These are phyloP conservation scores for Bungarus multicinctus DNA, from an alignment of 2,113 vertebrate species.

Conservation along the genomic window DNA sequence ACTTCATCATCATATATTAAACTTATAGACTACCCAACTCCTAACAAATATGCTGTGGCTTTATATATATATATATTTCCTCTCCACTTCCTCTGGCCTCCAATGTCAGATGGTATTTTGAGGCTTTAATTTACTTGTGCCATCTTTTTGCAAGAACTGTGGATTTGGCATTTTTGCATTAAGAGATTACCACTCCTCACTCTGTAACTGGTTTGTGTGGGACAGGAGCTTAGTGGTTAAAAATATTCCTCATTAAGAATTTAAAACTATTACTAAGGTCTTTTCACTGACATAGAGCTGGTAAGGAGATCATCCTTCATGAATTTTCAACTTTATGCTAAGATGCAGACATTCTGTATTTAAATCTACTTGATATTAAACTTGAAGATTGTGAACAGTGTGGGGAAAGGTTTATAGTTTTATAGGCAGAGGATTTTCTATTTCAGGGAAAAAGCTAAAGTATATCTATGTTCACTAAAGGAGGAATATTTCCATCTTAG, in stretches of 20 bases:
- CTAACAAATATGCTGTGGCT: conserved; percentile 1
- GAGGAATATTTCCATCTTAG: neutral
- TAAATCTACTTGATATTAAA: conserved; percentile 10
- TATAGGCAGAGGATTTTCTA: neutral
- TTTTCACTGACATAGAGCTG: neutral
- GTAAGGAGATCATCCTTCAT: conserved; percentile 1
- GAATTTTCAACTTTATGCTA: conserved; percentile 19
- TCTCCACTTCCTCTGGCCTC: conserved; percentile 24
- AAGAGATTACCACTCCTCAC: conserved; percentile 3
- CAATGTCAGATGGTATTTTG: neutral
- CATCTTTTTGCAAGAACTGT: conserved; percentile 26
- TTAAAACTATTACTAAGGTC: neutral
- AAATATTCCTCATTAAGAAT: conserved; percentile 39
- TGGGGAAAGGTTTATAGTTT: conserved; percentile 3
- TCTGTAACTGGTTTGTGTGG: neutral
- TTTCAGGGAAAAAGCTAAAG: conserved; percentile 1
- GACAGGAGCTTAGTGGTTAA: conserved; percentile 33
- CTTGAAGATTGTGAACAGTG: conserved; percentile 23
- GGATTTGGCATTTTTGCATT: conserved; percentile 35
- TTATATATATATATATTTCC: neutral
- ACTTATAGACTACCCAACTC: neutral
- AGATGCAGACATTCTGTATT: neutral
- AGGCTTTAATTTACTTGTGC: conserved; percentile 24
- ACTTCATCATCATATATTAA: neutral
- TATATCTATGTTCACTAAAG: neutral